Conservation (phyloP, 2,113 vertebrate genomes). For the Strix uralensis region DNA sequence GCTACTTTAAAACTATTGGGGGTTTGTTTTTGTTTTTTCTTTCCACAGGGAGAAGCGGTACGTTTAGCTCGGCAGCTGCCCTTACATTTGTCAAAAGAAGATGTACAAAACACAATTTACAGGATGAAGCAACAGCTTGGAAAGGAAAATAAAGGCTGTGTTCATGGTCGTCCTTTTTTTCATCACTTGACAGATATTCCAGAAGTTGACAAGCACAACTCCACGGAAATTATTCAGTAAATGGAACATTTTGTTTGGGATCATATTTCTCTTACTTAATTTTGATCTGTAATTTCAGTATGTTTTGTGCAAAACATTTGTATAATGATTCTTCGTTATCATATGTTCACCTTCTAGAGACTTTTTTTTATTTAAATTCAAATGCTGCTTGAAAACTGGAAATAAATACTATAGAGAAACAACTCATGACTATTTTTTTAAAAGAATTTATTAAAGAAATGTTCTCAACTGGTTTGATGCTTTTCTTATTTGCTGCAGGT, state of each 20-base stretch:
- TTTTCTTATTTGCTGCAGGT: conserved; percentile 7
- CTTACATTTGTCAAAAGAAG: conserved; percentile 81
- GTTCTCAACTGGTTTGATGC: neutral
- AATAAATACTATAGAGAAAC: conserved; percentile 5
- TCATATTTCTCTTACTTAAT: conserved; percentile 32
- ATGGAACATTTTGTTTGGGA: conserved; percentile 52
- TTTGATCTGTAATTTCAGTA: conserved; percentile 11
- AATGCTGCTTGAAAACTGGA: neutral
- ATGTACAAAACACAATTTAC: conserved; percentile 80
- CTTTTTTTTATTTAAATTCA: neutral
- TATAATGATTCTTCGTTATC: neutral
- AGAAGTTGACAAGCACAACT: conserved; percentile 63
- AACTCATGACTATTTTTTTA: neutral
- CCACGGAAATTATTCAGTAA: conserved; percentile 53
- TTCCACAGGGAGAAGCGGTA: conserved; percentile 89
- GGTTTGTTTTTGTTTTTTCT: conserved; percentile 34
- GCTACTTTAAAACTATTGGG: neutral
- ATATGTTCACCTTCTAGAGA: neutral
- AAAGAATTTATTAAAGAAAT: neutral
- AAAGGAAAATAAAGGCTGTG: conserved; percentile 78
- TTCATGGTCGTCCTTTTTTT: conserved; percentile 90
- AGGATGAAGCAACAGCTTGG: conserved; percentile 85
- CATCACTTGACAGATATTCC: conserved; percentile 85
- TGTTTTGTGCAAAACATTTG: conserved; percentile 22
- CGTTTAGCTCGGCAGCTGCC: conserved; percentile 88